Evolutionary conservation across 1,140 invertebrate genomes (phyloP).

Genomic region (Diorhabda carinulata): DNA sequence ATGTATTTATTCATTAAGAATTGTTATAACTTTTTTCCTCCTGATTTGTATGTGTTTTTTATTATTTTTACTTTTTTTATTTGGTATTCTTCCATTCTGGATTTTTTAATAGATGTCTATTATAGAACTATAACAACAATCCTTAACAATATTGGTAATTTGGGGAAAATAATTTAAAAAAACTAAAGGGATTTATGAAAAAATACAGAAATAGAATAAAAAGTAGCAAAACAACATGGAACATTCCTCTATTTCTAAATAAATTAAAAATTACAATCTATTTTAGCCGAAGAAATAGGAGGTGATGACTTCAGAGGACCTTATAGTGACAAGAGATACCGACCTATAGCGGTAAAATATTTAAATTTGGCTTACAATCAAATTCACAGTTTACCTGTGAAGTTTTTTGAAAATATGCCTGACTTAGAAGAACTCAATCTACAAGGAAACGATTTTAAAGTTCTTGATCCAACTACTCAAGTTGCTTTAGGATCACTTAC

Average conservation of each 20-base stretch:
- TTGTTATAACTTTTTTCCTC: too few species aligned
- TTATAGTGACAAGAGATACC: constrained; percentile 55
- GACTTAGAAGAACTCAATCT: constrained; percentile 62
- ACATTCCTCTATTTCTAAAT: background rate
- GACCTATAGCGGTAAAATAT: constrained; percentile 59
- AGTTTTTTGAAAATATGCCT: constrained; percentile 67
- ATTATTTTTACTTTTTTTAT: too few species aligned
- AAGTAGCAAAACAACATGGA: too few species aligned
- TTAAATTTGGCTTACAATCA: constrained; percentile 66
- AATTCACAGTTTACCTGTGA: constrained; percentile 62
- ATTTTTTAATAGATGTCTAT: too few species aligned
- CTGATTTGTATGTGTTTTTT: too few species aligned
- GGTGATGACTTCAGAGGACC: constrained; percentile 59
- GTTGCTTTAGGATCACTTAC: constrained; percentile 57
- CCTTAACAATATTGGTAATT: too few species aligned
- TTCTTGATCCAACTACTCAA: constrained; percentile 58
- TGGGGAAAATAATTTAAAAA: too few species aligned
- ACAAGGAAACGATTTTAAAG: constrained; percentile 62
- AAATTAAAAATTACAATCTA: background rate
- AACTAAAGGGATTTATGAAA: too few species aligned
- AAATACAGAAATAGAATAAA: too few species aligned
- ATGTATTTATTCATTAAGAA: too few species aligned
- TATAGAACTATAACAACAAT: too few species aligned
- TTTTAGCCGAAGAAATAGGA: constrained; percentile 35
- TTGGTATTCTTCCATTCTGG: too few species aligned